Conservation (phyloP, 1,140 invertebrate genomes). For the Drosophila willistoni region DNA sequence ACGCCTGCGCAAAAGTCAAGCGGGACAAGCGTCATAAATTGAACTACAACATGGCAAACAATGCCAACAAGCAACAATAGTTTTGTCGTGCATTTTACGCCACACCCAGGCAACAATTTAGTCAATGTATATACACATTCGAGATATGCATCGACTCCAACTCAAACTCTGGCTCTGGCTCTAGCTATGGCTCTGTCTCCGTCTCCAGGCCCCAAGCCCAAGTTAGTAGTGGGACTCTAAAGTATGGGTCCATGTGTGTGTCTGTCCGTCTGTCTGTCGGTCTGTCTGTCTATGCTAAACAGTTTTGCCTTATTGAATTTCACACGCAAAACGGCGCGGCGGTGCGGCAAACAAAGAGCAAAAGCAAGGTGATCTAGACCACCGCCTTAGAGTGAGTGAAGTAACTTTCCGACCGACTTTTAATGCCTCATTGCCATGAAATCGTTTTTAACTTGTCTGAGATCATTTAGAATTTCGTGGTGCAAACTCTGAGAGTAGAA, state of each 20-base stretch:
- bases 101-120: slow-evolving; percentile 76
- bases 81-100: slow-evolving; percentile 73
- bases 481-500: background rate
- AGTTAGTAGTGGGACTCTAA: slow-evolving; percentile 14
- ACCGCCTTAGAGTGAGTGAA: slow-evolving; percentile 34
- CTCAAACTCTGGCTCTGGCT: background rate
- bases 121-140: slow-evolving; percentile 48
- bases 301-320: slow-evolving; percentile 67
- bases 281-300: slow-evolving; percentile 48
- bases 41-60: slow-evolving; percentile 79
- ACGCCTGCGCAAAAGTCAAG: slow-evolving; percentile 79
- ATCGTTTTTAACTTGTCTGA: slow-evolving; percentile 38
- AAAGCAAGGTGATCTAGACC: slow-evolving; percentile 67
- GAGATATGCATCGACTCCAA: slow-evolving; percentile 63
- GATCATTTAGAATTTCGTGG: background rate
- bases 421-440: slow-evolving; percentile 29
- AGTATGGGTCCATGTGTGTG: slow-evolving; percentile 23
- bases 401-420: slow-evolving; percentile 19
- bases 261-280: background rate
- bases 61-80: slow-evolving; percentile 48
- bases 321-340: slow-evolving; percentile 65
- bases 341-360: background rate
- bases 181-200: background rate
- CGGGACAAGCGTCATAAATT: slow-evolving; percentile 75
- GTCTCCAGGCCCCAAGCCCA: background rate